These are phyloP conservation scores for Agrotis segetum DNA, from an alignment of 2,888 invertebrate genomes.

Conservation along the genomic window DNA sequence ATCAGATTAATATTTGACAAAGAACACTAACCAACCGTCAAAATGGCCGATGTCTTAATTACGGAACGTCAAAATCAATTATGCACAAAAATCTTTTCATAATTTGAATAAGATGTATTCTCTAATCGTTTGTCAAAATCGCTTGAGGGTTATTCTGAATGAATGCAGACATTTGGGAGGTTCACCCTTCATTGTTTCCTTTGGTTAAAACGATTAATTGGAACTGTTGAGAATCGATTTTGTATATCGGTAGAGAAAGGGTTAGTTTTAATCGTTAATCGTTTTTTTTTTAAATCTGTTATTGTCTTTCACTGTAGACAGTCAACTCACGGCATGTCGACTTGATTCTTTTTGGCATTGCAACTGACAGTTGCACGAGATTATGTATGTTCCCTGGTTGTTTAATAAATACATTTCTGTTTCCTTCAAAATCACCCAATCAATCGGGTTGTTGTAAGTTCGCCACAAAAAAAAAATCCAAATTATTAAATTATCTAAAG, in stretches of 20 bases:
- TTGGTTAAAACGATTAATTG: conserved; percentile 64
- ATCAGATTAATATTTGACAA: conserved; percentile 80
- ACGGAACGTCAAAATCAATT: conserved; percentile 85
- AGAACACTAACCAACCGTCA: conserved; percentile 77
- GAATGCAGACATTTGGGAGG: conserved; percentile 57
- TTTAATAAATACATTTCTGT: no score
- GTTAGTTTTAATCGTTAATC: conserved; percentile 24
- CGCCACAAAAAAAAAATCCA: no score
- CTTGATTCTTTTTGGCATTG: no score
- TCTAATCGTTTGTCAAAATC: conserved; percentile 80
- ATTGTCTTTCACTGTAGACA: background rate
- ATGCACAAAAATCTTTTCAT: conserved; percentile 75
- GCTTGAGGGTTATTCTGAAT: conserved; percentile 65
- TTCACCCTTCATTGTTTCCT: conserved; percentile 63
- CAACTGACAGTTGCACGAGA: no score
- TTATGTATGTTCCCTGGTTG: no score
- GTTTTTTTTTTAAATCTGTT: conserved; percentile 24
- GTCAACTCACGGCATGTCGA: no score
- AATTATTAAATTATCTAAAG: no score
- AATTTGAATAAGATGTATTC: conserved; percentile 86
- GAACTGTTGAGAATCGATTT: conserved; percentile 53
- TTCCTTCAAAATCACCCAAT: no score
- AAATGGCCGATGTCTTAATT: conserved; percentile 67
- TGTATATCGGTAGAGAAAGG: conserved; percentile 45
- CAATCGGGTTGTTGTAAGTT: no score